phyloP scores from a whole-genome alignment of 2,113 vertebrate genomes.

The Pelecanus crispus region DNA sequence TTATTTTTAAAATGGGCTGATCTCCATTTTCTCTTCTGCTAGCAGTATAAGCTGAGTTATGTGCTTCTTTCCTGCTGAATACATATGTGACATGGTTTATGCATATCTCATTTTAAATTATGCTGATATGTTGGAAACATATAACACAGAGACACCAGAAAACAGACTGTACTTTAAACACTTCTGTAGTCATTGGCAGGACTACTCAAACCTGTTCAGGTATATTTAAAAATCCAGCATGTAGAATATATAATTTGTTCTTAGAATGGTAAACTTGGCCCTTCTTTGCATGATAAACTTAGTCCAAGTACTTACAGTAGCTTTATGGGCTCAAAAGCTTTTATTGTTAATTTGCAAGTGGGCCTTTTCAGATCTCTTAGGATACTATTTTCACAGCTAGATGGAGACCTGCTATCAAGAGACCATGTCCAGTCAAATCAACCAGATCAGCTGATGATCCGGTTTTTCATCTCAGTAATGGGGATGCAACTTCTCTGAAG shows the following conservation, averaged over 20 bases:
- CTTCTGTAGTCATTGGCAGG: neutral
- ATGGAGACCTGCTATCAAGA: neutral
- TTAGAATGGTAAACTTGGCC: neutral
- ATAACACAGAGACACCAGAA: neutral
- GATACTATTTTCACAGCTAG: neutral
- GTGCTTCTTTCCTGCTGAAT: neutral
- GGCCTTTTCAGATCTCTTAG: neutral
- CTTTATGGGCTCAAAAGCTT: neutral
- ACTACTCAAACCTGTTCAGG: neutral
- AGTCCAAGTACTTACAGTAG: neutral
- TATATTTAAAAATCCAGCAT: neutral
- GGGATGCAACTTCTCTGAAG: neutral
- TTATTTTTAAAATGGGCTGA: neutral
- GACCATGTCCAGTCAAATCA: neutral
- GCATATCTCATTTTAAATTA: neutral
- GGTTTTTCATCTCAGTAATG: neutral
- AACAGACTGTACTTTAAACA: neutral
- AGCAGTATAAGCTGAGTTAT: neutral
- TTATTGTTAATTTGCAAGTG: neutral
- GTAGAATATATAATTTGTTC: neutral
- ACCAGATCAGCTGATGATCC: neutral
- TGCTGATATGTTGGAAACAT: neutral
- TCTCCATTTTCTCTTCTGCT: neutral
- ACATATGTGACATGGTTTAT: neutral
- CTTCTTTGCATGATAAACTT: neutral